Base-by-base conservation (phyloP, 2,797 vertebrate species). In the Acropternis orthonyx region DNA sequence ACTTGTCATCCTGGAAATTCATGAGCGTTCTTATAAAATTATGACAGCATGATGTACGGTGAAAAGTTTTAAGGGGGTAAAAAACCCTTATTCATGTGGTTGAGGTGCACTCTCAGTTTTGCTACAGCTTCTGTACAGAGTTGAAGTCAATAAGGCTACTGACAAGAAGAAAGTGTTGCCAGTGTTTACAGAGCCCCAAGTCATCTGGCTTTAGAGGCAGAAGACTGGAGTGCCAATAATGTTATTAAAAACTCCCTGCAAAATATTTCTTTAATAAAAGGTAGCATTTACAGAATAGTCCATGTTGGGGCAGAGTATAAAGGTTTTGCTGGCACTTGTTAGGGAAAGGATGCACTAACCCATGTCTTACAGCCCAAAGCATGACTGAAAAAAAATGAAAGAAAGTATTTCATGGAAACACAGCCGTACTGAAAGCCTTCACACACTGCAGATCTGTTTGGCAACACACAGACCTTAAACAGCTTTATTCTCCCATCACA, bases 261-360 rank as follows among this genome's bases (percentile, higher is more conserved):
- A 92, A 94, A 76, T 93, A 93, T 78, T 96, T 96, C 77, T 94
- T 93, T 94, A 95, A 95, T 96, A 96, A 93, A 93, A 95, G 93
- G 74, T 36, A 92, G 23, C 43, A 30, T 85, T 94, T 58, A 88
- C 62, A 88, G 73, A 76, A 61, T 28, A 85, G 54, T 65, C 88
- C 16, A 0, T 72, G 83, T 87, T 87, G 52, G 18, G 86, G 93
- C 82, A 86, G 82, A 85, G 43, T 39, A 91, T 78, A 82, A 89
- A 93, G 62, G 66, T 85, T 97, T 79, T 77, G 77, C 71, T 96
- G 93, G 76, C 78, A 88, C 76, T 95, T 81, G 85, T 82, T 43
- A 80, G 87, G 68, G 61, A 91, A 63, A 66, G 49, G 86, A 88
- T 92, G 51, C 30, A 54, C 88, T 92, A 93, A 89, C 48, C 12